These are phyloP conservation scores for Elysia crispata DNA, from an alignment of 2,888 invertebrate species.

Conservation along the genomic window DNA sequence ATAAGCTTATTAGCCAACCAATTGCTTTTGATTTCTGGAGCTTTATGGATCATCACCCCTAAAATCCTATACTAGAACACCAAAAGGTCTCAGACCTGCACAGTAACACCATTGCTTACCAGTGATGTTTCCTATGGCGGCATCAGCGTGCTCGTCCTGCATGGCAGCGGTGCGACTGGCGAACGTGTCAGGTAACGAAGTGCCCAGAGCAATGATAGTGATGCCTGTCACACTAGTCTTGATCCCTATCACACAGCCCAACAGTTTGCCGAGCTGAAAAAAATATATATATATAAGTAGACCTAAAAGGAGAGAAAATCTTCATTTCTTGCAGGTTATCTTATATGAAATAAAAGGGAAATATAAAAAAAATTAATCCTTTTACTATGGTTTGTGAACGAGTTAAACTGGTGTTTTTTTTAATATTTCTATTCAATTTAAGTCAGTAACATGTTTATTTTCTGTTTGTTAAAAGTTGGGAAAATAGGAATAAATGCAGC, in stretches of 20 bases:
- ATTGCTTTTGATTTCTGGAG: too few relatives aligned
- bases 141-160: conserved; percentile 75
- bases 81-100: too few relatives aligned
- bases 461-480: background rate
- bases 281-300: too few relatives aligned
- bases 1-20: too few relatives aligned
- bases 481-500: background rate
- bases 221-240: conserved; percentile 73
- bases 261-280: conserved; percentile 68
- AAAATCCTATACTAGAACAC: too few relatives aligned
- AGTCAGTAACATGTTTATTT: background rate
- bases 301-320: too few relatives aligned
- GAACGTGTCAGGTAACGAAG: conserved; percentile 75
- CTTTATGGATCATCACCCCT: too few relatives aligned
- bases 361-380: too few relatives aligned
- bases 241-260: conserved; percentile 74
- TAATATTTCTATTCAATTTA: background rate
- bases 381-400: too few relatives aligned
- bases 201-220: conserved; percentile 74
- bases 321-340: too few relatives aligned
- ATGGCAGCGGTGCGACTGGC: conserved; percentile 75
- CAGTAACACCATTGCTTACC: conserved; percentile 56
- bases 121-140: conserved; percentile 75
- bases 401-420: too few relatives aligned
- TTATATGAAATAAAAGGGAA: too few relatives aligned